Evolutionary conservation across 2,888 invertebrate genomes (phyloP).

Genomic region (Pyrocoelia pectoralis): DNA sequence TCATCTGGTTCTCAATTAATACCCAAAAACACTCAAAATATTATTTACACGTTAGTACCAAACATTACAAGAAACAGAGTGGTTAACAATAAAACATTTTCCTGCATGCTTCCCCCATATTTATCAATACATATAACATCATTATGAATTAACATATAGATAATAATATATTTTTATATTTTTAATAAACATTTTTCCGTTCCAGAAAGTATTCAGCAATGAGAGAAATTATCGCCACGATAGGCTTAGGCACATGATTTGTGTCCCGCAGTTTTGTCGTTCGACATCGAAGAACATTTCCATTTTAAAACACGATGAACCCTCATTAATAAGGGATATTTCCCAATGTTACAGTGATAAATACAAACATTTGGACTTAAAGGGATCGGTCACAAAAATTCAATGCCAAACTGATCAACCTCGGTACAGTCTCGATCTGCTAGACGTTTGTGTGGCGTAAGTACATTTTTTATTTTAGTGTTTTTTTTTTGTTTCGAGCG

Average conservation of each 20-base stretch:
- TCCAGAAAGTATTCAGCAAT: slow-evolving; percentile 46
- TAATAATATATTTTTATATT: too few species aligned
- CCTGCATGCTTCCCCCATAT: too few species aligned
- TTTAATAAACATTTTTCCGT: not conserved
- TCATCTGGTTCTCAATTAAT: too few species aligned
- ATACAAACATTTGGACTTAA: slow-evolving; percentile 40
- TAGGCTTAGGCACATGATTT: slow-evolving; percentile 48
- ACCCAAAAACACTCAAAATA: too few species aligned
- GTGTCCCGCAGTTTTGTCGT: slow-evolving; percentile 46
- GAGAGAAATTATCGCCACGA: slow-evolving; percentile 50
- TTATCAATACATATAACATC: too few species aligned
- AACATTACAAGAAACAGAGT: too few species aligned
- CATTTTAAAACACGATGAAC: slow-evolving; percentile 2
- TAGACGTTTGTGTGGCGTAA: slow-evolving; percentile 46
- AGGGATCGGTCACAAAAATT: slow-evolving; percentile 41
- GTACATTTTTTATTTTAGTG: slow-evolving; percentile 29
- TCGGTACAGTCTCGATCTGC: slow-evolving; percentile 39
- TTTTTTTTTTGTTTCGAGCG: too few species aligned
- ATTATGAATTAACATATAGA: too few species aligned
- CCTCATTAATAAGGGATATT: slow-evolving; percentile 20
- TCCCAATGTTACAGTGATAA: slow-evolving; percentile 46
- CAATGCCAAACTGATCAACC: slow-evolving; percentile 43
- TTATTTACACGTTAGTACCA: too few species aligned
- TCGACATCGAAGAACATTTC: slow-evolving; percentile 22
- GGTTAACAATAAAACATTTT: too few species aligned